phyloP scores from a whole-genome alignment of 2,113 vertebrate genomes.

The Centropus unirufus region DNA sequence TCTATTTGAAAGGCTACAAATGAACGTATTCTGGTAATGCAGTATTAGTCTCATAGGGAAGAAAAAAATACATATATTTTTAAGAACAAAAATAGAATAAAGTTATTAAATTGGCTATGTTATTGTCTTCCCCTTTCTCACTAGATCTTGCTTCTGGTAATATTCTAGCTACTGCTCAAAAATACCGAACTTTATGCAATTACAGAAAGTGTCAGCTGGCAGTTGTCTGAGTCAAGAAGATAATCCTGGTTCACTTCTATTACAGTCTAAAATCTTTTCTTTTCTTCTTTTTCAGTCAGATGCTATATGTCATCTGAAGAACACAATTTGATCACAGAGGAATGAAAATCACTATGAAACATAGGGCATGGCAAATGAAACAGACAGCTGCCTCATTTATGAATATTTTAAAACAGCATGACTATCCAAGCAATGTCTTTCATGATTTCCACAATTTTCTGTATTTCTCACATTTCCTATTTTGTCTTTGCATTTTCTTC shows the following conservation, averaged over 20 bases:
- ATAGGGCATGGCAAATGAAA: conserved; percentile 11
- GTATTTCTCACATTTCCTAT: neutral
- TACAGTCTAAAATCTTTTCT: neutral
- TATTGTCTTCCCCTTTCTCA: neutral
- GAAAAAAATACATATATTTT: neutral
- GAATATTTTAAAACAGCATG: conserved; percentile 15
- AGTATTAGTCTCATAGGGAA: neutral
- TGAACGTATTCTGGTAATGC: neutral
- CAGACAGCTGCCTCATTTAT: neutral
- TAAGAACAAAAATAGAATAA: neutral
- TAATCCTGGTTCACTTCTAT: neutral
- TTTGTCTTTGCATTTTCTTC: neutral
- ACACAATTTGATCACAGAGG: neutral
- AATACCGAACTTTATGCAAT: neutral
- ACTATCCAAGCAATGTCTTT: neutral
- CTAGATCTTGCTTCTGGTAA: neutral
- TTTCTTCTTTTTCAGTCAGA: neutral
- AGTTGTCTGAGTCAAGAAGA: neutral
- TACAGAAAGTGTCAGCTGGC: neutral
- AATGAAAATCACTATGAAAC: neutral
- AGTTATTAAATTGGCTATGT: neutral
- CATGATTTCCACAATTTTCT: neutral
- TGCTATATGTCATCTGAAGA: neutral
- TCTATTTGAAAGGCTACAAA: neutral
- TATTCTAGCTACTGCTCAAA: neutral